phyloP scores from a whole-genome alignment of 2,888 invertebrate species.

The Saturnia japonica region DNA sequence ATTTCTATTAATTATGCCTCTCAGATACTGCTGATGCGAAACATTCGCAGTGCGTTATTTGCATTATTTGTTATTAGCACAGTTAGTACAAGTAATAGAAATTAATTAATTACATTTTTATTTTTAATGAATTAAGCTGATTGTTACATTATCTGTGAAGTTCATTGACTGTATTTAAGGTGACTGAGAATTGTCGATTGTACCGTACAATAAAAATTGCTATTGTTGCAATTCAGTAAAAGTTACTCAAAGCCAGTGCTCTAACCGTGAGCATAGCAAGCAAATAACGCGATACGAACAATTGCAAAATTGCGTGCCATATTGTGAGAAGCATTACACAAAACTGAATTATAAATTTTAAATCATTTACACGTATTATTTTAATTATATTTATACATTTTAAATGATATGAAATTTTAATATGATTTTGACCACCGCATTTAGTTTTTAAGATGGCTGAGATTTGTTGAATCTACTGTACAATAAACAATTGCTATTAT shows the following conservation, averaged over 20 bases:
- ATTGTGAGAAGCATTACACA: neutral
- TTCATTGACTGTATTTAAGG: neutral
- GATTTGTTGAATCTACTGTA: too few species aligned
- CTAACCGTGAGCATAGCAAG: too few species aligned
- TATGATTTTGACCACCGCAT: neutral
- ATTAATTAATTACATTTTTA: too few species aligned
- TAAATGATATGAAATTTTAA: neutral
- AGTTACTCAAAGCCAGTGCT: too few species aligned
- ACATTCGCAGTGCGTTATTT: neutral
- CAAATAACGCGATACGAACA: too few species aligned
- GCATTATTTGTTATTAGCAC: neutral
- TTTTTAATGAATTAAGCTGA: too few species aligned
- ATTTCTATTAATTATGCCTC: neutral
- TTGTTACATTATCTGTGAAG: too few species aligned
- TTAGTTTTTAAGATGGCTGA: neutral
- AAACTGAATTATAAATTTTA: neutral
- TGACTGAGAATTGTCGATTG: neutral
- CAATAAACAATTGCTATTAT: too few species aligned
- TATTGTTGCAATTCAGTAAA: too few species aligned
- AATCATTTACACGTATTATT: neutral
- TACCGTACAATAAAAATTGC: too few species aligned
- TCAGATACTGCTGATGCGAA: neutral
- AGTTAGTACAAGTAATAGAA: neutral
- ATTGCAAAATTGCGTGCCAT: too few species aligned
- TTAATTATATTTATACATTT: neutral